Base-by-base conservation (phyloP, 2,888 invertebrate genomes). In the Eristalis intricaria region DNA sequence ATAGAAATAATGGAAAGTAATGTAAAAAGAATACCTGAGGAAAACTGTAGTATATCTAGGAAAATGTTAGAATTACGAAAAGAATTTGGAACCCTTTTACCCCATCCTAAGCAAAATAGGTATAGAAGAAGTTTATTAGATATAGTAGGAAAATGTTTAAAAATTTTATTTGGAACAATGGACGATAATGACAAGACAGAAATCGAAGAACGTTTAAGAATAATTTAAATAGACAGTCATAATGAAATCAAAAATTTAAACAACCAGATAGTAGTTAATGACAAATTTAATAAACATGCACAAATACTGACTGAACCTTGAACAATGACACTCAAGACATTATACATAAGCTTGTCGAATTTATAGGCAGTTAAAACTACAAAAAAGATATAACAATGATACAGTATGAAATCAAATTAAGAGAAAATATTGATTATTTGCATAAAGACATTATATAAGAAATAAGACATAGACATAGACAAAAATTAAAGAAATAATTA, bases 371-470 rank as follows among this genome's bases (percentile, higher is more conserved):
- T 40, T 40, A 60, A 8, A 26, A 26, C 68, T 68, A 60, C 38
- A 15, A 70, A 56, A 56, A 58, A 69, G 58, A 58, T 26, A 56
- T 58, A 15, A n/a, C n/a, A n/a, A n/a, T n/a, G n/a, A n/a, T n/a
- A 2, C 15, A 70, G 32, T 15, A n/a, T n/a, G n/a, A n/a, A n/a
- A n/a, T n/a, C n/a, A 38, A 60, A 38, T 23, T 60, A n/a, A 70
- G 23, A 38, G 38, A 60, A 60, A 70, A 71, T 58, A 15, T 40
- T 1, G 8, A 38, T 2, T 35, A 35, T 22, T 32, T 66, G n/a
- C n/a, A n/a, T n/a, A n/a, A n/a, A n/a, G n/a, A n/a, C n/a, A n/a
- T n/a, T n/a, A n/a, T n/a, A n/a, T n/a, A n/a, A n/a, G n/a, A n/a
- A n/a, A n/a, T n/a, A n/a, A n/a, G n/a, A n/a, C n/a, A n/a, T n/a